Conservation (phyloP, 2,888 invertebrate species). For the Folsomia candida region DNA sequence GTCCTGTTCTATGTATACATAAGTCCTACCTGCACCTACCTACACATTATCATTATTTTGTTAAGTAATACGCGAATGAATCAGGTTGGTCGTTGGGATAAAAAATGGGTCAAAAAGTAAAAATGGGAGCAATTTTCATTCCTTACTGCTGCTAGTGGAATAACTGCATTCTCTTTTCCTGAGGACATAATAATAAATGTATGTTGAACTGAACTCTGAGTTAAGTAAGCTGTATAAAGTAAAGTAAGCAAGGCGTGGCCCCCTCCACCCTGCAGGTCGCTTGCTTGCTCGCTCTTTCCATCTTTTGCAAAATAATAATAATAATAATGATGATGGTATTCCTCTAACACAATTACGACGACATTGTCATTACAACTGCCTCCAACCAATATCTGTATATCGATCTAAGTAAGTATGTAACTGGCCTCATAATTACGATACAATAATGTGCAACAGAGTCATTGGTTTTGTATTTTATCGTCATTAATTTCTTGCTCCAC, state of each 20-base stretch:
- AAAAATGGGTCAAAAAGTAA: constrained; percentile 44
- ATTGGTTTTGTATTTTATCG: background rate
- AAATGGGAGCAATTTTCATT: background rate
- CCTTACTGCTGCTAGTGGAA: background rate
- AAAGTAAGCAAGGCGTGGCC: constrained; percentile 44
- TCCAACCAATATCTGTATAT: background rate
- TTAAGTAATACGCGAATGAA: background rate
- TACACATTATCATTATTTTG: too few species aligned
- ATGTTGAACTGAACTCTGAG: background rate
- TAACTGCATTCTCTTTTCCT: constrained; percentile 19
- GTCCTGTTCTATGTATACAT: too few species aligned
- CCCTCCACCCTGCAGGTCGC: background rate
- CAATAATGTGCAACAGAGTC: too few species aligned
- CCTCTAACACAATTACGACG: background rate
- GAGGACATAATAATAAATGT: background rate
- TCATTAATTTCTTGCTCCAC: background rate
- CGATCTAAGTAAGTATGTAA: background rate
- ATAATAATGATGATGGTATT: too few species aligned
- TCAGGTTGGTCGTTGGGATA: constrained; percentile 34
- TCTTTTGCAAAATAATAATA: constrained; percentile 8
- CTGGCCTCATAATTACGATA: too few species aligned
- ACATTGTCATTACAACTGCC: background rate
- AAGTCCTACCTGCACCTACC: too few species aligned
- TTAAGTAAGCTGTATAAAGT: background rate
- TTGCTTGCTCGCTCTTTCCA: too few species aligned